Percentiles rank a stretch among this genome's conserved stretches.
Conservation (phyloP, 1,140 invertebrate genomes). For the Bombus confusus region DNA sequence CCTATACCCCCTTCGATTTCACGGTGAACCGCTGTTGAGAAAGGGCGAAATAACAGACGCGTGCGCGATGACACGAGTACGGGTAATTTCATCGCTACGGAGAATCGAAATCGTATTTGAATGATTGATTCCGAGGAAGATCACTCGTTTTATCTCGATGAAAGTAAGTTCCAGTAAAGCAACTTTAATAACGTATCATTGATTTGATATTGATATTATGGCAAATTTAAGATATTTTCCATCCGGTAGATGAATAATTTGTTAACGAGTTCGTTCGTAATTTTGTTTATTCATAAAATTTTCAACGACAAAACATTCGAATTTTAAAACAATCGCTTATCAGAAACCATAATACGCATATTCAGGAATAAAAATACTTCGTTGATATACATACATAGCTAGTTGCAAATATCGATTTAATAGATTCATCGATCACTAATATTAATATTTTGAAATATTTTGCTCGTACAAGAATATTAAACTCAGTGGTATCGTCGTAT, state of each 20-base stretch:
- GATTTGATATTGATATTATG: too few relatives aligned
- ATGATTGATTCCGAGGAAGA: background rate
- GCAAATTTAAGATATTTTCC: too few relatives aligned
- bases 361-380: background rate
- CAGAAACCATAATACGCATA: too few relatives aligned
- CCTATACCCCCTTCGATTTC: background rate
- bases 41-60: conserved; percentile 40
- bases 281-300: too few relatives aligned
- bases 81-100: background rate
- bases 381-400: background rate
- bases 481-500: background rate
- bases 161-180: background rate
- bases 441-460: background rate
- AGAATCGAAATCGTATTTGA: background rate
- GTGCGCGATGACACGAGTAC: conserved; percentile 24
- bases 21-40: background rate
- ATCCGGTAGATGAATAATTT: too few relatives aligned
- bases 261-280: too few relatives aligned
- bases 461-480: background rate
- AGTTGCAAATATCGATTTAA: too few relatives aligned
- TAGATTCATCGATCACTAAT: too few relatives aligned
- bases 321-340: too few relatives aligned
- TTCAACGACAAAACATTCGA: too few relatives aligned
- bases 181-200: background rate
- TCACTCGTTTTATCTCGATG: background rate